phyloP scores from a whole-genome alignment of 2,797 vertebrate genomes.

The Urophycis tenuis region DNA sequence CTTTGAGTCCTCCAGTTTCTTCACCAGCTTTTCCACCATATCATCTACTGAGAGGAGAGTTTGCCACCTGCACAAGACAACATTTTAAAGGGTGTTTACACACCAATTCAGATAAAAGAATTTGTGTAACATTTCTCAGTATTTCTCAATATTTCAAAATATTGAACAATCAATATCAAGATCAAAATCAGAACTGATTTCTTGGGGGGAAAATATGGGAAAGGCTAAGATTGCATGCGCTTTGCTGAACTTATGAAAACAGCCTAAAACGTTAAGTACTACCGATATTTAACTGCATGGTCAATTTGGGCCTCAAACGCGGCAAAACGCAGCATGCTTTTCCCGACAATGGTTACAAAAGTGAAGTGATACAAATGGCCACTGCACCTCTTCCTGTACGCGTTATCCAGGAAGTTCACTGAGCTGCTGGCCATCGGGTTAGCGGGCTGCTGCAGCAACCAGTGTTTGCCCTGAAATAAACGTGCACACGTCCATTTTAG shows the following conservation, averaged over 20 bases:
- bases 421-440: conserved; percentile 71
- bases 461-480: conserved; percentile 72
- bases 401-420: conserved; percentile 65
- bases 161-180: too few species aligned
- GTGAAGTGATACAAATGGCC: too few species aligned
- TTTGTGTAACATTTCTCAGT: neutral
- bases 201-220: too few species aligned
- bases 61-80: conserved; percentile 68
- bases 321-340: neutral
- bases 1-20: conserved; percentile 63
- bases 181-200: too few species aligned
- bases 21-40: conserved; percentile 71
- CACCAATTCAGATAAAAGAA: neutral
- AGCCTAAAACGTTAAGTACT: neutral
- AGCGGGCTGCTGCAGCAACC: conserved; percentile 72
- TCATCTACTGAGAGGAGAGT: conserved; percentile 75
- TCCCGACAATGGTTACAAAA: conserved; percentile 2
- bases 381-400: conserved; percentile 65
- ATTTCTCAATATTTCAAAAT: neutral
- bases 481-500: conserved; percentile 5
- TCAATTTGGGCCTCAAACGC: neutral
- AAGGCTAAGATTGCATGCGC: too few species aligned
- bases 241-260: too few species aligned
- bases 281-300: neutral
- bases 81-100: neutral